Evolutionary conservation across 2,113 vertebrate genomes (phyloP).

Genomic region (Leucoraja erinaceus): DNA sequence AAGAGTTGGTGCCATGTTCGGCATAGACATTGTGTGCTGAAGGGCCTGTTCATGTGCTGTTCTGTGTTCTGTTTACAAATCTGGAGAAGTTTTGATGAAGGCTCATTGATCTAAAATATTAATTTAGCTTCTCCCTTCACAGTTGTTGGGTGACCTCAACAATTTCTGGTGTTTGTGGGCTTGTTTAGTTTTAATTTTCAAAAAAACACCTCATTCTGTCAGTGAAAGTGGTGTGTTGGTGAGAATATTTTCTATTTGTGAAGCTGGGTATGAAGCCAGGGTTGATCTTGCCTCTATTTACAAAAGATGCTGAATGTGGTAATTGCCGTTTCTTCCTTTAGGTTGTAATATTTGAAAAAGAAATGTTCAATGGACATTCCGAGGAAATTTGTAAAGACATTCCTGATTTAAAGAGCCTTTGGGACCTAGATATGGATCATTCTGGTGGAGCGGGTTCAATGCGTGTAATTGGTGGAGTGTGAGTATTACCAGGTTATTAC

Average conservation of each 20-base stretch:
- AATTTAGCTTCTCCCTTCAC: too few species aligned
- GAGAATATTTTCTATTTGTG: neutral
- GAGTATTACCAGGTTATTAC: conserved; percentile 49
- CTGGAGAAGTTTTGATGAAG: too few species aligned
- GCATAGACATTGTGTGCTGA: too few species aligned
- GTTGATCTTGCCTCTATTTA: neutral
- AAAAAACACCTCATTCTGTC: neutral
- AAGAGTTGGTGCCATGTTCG: too few species aligned
- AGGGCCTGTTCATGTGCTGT: too few species aligned
- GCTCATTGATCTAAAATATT: too few species aligned
- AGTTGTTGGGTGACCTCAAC: too few species aligned
- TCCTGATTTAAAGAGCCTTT: conserved; percentile 51
- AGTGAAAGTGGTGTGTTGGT: neutral
- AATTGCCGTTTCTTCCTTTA: conserved; percentile 45
- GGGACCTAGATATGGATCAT: conserved; percentile 44
- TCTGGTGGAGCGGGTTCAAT: conserved; percentile 61
- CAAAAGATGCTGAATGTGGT: neutral
- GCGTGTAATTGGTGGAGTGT: conserved; percentile 72
- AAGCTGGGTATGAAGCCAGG: neutral
- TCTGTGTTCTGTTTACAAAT: too few species aligned
- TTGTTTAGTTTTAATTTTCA: neutral
- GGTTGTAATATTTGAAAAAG: conserved; percentile 70
- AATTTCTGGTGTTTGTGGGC: too few species aligned
- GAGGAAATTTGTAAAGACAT: conserved; percentile 64
- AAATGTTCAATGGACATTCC: conserved; percentile 58